Percentiles rank a stretch among this genome's conserved stretches.
Conservation (phyloP, 2,113 vertebrate species). For the Bubalus kerabau region DNA sequence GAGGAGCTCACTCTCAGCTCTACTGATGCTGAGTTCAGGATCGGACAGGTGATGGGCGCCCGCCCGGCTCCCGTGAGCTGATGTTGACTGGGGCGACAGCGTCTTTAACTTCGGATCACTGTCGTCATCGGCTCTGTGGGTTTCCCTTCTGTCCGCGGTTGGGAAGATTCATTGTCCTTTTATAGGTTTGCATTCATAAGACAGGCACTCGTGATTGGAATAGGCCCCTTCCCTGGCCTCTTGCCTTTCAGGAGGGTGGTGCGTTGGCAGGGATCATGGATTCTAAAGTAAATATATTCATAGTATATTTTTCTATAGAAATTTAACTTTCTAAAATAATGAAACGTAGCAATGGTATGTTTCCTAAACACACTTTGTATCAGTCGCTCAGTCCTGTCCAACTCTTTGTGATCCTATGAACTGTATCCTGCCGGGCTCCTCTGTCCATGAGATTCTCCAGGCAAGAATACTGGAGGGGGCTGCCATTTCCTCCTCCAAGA, state of each 20-base stretch:
- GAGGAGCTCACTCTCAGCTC: no score
- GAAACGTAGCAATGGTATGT: background rate
- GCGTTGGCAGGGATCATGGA: accelerated
- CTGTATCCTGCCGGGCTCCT: background rate
- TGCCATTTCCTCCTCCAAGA: background rate
- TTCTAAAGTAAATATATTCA: background rate
- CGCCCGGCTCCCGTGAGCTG: accelerated
- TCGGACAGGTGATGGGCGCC: accelerated
- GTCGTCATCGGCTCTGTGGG: accelerated
- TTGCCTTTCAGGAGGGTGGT: background rate
- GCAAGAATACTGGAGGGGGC: background rate
- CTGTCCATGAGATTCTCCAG: background rate
- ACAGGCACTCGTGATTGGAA: accelerated
- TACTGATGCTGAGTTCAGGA: background rate
- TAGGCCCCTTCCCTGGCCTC: background rate
- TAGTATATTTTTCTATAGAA: background rate
- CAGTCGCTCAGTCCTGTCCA: background rate
- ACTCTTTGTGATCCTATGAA: background rate
- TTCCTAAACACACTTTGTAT: background rate
- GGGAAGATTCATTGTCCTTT: accelerated
- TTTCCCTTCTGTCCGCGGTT: accelerated
- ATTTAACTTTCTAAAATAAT: background rate
- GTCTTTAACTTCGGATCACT: accelerated
- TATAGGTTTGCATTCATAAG: accelerated
- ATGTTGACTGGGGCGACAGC: background rate